Conservation (phyloP, 1,140 invertebrate species). For the Drosophila triauraria region DNA sequence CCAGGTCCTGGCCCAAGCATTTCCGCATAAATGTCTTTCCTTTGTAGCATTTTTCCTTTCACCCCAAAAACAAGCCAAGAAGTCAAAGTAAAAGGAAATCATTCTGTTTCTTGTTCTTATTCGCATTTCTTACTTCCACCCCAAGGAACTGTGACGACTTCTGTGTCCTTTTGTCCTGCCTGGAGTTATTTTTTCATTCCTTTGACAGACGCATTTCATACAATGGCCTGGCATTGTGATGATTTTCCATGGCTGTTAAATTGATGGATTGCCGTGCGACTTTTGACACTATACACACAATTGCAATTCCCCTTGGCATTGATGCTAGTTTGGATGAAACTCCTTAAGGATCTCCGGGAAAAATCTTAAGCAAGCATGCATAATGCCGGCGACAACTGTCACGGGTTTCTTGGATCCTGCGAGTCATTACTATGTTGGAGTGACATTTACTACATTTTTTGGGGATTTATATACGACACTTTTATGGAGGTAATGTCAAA, state of each 20-base stretch:
- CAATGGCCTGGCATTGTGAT: slow-evolving; percentile 68
- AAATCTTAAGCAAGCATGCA: slow-evolving; percentile 57
- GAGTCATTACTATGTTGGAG: neutral
- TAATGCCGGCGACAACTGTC: slow-evolving; percentile 51
- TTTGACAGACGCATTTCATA: slow-evolving; percentile 63
- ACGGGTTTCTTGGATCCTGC: slow-evolving; percentile 27
- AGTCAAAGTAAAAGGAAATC: slow-evolving; percentile 57
- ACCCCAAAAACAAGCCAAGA: slow-evolving; percentile 45
- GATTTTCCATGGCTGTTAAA: slow-evolving; percentile 79
- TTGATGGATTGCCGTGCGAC: slow-evolving; percentile 81
- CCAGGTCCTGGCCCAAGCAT: slow-evolving; percentile 13
- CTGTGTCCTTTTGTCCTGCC: slow-evolving; percentile 60
- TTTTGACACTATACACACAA: slow-evolving; percentile 72
- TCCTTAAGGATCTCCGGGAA: slow-evolving; percentile 43
- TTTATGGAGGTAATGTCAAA: slow-evolving; percentile 44
- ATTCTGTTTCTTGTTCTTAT: slow-evolving; percentile 44
- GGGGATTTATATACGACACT: slow-evolving; percentile 21
- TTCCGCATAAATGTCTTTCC: slow-evolving; percentile 35
- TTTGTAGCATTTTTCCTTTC: slow-evolving; percentile 43
- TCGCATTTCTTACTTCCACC: slow-evolving; percentile 50
- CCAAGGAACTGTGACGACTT: slow-evolving; percentile 42
- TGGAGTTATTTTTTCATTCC: slow-evolving; percentile 33
- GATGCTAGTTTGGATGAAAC: slow-evolving; percentile 10
- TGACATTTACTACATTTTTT: slow-evolving; percentile 54
- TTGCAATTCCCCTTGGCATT: slow-evolving; percentile 50